Evolutionary conservation across 2,797 vertebrate genomes (phyloP), one percentile per base, ranked within the genome.

Genomic region (Acanthurus tractus): DNA sequence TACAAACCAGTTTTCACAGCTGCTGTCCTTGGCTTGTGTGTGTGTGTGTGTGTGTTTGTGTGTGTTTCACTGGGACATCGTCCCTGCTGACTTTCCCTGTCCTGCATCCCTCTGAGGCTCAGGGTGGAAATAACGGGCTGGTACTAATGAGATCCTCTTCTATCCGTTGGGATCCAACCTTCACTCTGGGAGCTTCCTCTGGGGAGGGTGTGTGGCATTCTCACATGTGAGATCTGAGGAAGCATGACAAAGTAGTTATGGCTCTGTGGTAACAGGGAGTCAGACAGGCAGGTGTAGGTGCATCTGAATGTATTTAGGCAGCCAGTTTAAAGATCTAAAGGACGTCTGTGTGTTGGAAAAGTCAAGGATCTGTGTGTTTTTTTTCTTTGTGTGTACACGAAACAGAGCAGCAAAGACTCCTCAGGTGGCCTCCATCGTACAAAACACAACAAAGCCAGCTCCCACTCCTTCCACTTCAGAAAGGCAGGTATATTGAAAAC

Each of bases 81-180:
- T 70, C 79, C 79, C 83, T 22, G 79, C 65, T 86, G 82, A 74
- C 67, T 73, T 63, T 63, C 72, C 63, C 52, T 18, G 64, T 77
- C 82, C 73, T 56, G 74, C 64, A 11, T 76, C 76, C 83, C 84
- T 80, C 72, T 45, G 84, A 84, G 76, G 76, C 59, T 63, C 74
- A 73, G 65, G 52, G 70, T 79, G 76, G 87, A 88, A 91, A 84
- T 75, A 85, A 83, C 53, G 15, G 61, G 46, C 61, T 42, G 38
- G 58, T 23, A 59, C 85, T 87, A 89, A 90, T 75, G 79, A 92
- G 78, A 68, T 77, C 49, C 65, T 71, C 53, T 86, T 87, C 68
- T 74, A 54, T 68, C 74, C 55, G 63, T 2, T 2, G 45, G 49
- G 80, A 80, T 38, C 45, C 70, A 72, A 49, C 36, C 48, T 49